Percentiles rank a stretch among this genome's conserved stretches.
Conservation (phyloP, 1,140 invertebrate genomes). For the Bathynomus jamesi region DNA sequence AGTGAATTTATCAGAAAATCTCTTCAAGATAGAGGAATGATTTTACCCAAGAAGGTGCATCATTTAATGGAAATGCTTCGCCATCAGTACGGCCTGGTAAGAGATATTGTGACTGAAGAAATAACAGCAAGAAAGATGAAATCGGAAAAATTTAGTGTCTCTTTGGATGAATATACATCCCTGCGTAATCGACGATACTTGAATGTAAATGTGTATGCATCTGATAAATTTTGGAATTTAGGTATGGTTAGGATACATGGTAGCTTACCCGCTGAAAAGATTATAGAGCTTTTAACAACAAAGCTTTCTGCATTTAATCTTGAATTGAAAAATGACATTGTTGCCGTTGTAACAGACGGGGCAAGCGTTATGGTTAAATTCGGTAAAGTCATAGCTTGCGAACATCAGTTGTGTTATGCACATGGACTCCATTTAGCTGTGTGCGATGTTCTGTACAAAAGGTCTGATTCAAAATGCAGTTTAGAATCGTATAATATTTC, state of each 20-base stretch:
- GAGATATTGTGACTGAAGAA: too few relatives aligned
- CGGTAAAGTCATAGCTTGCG: neutral
- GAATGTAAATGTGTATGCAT: conserved; percentile 11
- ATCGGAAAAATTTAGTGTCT: too few relatives aligned
- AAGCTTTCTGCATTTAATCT: conserved; percentile 10
- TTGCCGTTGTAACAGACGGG: conserved; percentile 10
- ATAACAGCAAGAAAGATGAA: too few relatives aligned
- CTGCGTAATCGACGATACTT: too few relatives aligned
- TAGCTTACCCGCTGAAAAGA: conserved; percentile 9
- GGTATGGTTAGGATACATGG: conserved; percentile 13
- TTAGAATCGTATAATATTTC: too few relatives aligned
- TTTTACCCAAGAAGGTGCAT: too few relatives aligned
- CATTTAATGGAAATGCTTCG: too few relatives aligned
- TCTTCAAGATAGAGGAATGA: too few relatives aligned
- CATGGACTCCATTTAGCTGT: conserved; percentile 4
- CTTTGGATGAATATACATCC: too few relatives aligned
- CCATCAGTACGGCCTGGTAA: too few relatives aligned
- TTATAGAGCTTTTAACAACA: conserved; percentile 10
- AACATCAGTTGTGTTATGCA: neutral
- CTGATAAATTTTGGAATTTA: conserved; percentile 19
- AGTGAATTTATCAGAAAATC: too few relatives aligned
- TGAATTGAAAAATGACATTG: conserved; percentile 12
- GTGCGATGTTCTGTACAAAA: conserved; percentile 5
- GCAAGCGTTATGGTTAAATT: conserved; percentile 16
- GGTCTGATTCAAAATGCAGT: too few relatives aligned